Evolutionary conservation across 1,140 invertebrate species (phyloP), one percentile per base, ranked within the genome.

Genomic region (Patella vulgata): DNA sequence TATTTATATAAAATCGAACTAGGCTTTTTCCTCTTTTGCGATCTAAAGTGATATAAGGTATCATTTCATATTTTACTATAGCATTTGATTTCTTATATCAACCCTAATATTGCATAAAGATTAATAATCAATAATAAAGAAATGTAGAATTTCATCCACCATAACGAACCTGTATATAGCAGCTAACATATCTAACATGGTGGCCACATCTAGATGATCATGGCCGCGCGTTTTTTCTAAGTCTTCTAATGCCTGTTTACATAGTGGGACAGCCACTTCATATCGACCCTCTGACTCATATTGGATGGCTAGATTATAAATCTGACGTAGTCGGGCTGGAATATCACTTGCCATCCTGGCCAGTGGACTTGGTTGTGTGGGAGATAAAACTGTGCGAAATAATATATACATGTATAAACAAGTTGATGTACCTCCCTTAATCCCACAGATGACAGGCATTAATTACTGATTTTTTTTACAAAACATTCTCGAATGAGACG

Each of bases 171-270:
- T 93, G 84, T 99, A 99, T 3, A 99, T 97, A 42, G 99, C 88
- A 14, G 97, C 98, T 11, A 99, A 88, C 71, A 99, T 99, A 84
- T 99, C 99, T 47, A 99, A 88, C 97, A 99, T 99, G 6, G 97
- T 99, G 14, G 98, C 98, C 6, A 99, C 97, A 83, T 99, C 97
- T 0, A 97, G 97, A 87, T 99, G 84, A 86, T 99, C 96, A 82
- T 98, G 96, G 0, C 98, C 98, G 61, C 93, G 96, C 0, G 96
- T 99, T 84, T 98, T 99, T 86, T 99, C 97, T 68, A 99, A 87
- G 87, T 99, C 97, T 85, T 99, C 97, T 21, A 99, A 88, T 0
- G 98, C 97, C 85, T 99, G 98, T 83, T 99, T 99, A 86, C 98
- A 99, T 1, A 99, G 87, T 3, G 98, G 98, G 54, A 99, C 97